Evolutionary conservation across 2,888 invertebrate genomes (phyloP), one percentile per base, ranked within the genome.

Genomic region (Rhabditoides inermis): DNA sequence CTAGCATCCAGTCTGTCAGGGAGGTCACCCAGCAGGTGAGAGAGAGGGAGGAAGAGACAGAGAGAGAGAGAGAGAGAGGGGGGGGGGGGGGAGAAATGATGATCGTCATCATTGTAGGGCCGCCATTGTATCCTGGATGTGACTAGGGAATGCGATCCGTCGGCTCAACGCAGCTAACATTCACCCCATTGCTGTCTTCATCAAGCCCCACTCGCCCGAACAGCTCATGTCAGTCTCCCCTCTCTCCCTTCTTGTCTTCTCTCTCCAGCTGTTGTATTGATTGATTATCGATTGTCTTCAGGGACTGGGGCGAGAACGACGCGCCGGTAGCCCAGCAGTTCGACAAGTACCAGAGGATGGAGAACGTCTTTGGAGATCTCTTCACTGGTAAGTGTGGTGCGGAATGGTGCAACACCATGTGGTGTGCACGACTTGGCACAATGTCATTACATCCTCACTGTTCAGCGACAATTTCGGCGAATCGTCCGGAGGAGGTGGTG

Each of bases 271-370:
- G n/a, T n/a, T n/a, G n/a, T n/a, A n/a, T n/a, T n/a, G n/a, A n/a
- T n/a, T n/a, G n/a, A 6, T 3, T 20, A 58, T 56, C n/a, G 37
- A 35, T 42, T 12, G 22, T 66, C 80, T 80, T 25, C 74, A 94
- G 92, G 86, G 94, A 95, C 82, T 92, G 94, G 91, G 94, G 94
- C 81, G 95, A 95, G 80, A 94, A 94, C 76, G 92, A 94, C 82
- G 94, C 92, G 37, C 87, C 88, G 82, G 91, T 91, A n/a, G 95
- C 94, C 39, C 87, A 89, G 82, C 90, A 90, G 23, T 94, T 84
- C 80, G 92, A 95, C 79, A 85, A 92, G 77, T 90, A 92, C 61
- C 82, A 90, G 65, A 92, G 95, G 81, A 87, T 94, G 84, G 95
- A 98, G 79, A 90, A 91, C 79, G 94, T 94, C 79, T 98, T 98